These are phyloP conservation scores for Pachyramphus minor DNA, from an alignment of 2,113 vertebrate genomes.

Conservation along the genomic window DNA sequence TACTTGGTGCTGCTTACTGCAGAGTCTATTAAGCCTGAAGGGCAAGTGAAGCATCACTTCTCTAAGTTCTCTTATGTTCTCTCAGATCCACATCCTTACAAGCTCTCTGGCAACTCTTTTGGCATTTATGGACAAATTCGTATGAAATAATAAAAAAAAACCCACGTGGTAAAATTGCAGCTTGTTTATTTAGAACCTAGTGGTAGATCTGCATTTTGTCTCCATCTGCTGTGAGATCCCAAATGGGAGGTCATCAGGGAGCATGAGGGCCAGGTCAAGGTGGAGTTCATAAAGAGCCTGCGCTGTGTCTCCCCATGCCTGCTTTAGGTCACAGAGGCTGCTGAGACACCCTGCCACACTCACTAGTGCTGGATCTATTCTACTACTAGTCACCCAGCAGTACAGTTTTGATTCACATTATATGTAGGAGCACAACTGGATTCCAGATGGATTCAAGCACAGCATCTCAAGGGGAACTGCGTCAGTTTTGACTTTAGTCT, in stretches of 20 bases:
- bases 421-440: not conserved
- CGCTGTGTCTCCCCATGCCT: not conserved
- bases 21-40: not conserved
- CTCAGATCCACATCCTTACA: not conserved
- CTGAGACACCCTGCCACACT: not conserved
- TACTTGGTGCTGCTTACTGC: fast-evolving
- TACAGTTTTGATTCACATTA: not conserved
- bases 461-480: not conserved
- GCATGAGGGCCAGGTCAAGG: not conserved
- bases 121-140: not conserved
- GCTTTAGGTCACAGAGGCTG: not conserved
- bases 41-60: not conserved
- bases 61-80: not conserved
- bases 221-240: not conserved
- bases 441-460: not conserved
- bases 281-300: not conserved
- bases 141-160: not conserved
- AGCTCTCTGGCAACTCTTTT: not conserved
- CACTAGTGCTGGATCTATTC: not conserved
- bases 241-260: not conserved
- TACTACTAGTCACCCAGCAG: not conserved
- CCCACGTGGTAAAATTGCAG: not conserved
- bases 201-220: not conserved
- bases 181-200: not conserved
- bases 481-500: not conserved